Conservation (phyloP, 2,113 vertebrate species). For the Neopipo cinnamomea region DNA sequence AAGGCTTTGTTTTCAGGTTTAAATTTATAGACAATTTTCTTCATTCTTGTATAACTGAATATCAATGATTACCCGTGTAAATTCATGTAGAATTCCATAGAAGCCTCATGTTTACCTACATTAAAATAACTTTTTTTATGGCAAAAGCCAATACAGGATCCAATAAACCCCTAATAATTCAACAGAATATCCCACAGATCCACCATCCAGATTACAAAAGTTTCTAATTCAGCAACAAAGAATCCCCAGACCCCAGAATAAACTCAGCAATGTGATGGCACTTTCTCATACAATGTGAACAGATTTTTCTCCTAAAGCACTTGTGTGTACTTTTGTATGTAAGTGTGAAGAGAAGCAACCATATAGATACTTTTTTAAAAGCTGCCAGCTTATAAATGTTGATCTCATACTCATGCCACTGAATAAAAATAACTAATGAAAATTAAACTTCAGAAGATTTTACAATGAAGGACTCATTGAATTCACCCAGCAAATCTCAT, state of each 20-base stretch:
- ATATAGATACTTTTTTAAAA: background rate
- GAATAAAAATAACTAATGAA: background rate
- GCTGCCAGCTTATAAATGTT: background rate
- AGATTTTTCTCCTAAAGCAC: background rate
- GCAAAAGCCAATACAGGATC: background rate
- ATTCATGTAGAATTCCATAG: background rate
- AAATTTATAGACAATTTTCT: background rate
- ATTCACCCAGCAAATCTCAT: background rate
- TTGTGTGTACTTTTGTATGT: background rate
- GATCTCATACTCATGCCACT: background rate
- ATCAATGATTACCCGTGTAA: background rate
- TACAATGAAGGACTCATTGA: background rate
- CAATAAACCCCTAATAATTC: background rate
- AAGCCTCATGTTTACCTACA: background rate
- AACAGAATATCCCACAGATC: background rate
- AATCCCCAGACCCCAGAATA: background rate
- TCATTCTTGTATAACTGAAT: background rate
- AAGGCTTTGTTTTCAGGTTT: background rate
- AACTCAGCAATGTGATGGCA: background rate
- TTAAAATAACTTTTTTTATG: background rate
- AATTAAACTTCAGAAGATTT: background rate
- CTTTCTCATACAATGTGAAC: background rate
- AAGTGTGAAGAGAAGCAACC: background rate
- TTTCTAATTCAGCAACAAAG: background rate
- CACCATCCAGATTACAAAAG: background rate